Percentiles rank a stretch among this genome's conserved stretches.
phyloP scores from a whole-genome alignment of 2,797 vertebrate genomes.

The Pseudochaenichthys georgianus region DNA sequence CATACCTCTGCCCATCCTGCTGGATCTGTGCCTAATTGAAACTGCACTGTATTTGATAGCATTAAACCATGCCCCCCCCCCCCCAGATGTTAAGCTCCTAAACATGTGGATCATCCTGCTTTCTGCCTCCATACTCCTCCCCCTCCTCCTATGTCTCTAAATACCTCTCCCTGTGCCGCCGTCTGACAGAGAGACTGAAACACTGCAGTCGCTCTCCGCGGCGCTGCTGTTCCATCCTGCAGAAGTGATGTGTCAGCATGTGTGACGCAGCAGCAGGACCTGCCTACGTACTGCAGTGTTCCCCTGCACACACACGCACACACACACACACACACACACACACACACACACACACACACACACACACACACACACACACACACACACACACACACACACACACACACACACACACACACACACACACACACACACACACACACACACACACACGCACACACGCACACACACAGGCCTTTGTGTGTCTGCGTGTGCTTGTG shows the following conservation, averaged over 20 bases:
- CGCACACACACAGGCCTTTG: neutral
- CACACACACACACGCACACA: no score
- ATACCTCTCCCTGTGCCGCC: neutral
- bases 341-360: neutral
- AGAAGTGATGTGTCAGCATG: constrained; percentile 35
- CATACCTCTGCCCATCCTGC: no score
- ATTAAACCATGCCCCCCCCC: no score
- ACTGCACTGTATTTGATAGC: neutral
- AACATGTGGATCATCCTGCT: neutral
- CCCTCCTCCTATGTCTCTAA: constrained; percentile 4
- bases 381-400: neutral
- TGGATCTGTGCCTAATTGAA: neutral
- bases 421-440: neutral
- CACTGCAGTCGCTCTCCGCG: constrained; percentile 11
- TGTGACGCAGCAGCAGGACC: constrained; percentile 20
- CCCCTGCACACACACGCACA: neutral
- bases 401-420: neutral
- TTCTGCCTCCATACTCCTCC: neutral
- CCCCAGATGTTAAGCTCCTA: no score
- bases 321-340: neutral
- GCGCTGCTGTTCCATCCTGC: constrained; percentile 9
- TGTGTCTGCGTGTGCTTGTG: constrained; percentile 12
- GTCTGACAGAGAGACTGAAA: neutral
- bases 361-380: neutral
- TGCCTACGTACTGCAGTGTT: constrained; percentile 31